Evolutionary conservation across 2,888 invertebrate species (phyloP).

Genomic region (Megastigmus dorsalis): DNA sequence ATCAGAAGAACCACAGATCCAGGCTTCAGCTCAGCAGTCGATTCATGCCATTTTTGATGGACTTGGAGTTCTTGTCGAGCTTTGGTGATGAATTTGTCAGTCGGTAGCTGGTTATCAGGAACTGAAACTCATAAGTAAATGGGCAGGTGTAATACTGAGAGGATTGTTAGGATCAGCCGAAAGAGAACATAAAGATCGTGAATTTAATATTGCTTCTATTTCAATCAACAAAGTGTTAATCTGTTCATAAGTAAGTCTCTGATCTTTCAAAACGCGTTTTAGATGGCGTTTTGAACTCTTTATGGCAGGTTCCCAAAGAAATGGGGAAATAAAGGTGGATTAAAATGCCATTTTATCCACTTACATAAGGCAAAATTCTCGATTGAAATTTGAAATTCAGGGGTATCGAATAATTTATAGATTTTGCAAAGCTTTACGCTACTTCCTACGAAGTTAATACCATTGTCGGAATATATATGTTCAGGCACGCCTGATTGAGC

Average conservation of each 20-base stretch:
- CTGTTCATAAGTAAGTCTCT: neutral
- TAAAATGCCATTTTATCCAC: no score
- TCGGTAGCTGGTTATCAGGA: neutral
- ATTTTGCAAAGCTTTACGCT: neutral
- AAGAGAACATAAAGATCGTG: neutral
- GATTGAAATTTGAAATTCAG: neutral
- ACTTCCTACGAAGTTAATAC: neutral
- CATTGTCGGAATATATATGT: neutral
- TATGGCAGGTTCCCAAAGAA: neutral
- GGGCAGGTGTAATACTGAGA: neutral
- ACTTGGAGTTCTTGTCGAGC: neutral
- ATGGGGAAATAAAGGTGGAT: neutral
- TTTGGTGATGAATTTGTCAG: neutral
- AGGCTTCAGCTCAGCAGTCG: no score
- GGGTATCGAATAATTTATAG: neutral
- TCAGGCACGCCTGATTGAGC: no score
- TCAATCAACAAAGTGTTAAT: neutral
- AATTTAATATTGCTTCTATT: constrained; percentile 5
- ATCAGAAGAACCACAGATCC: no score
- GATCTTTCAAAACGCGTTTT: neutral
- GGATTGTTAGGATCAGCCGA: constrained; percentile 6
- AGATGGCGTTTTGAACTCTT: constrained; percentile 1
- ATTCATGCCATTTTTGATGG: no score
- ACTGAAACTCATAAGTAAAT: neutral
- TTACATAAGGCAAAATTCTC: neutral